phyloP scores from a whole-genome alignment of 1,140 invertebrate species.

The Eulimnadia texana region DNA sequence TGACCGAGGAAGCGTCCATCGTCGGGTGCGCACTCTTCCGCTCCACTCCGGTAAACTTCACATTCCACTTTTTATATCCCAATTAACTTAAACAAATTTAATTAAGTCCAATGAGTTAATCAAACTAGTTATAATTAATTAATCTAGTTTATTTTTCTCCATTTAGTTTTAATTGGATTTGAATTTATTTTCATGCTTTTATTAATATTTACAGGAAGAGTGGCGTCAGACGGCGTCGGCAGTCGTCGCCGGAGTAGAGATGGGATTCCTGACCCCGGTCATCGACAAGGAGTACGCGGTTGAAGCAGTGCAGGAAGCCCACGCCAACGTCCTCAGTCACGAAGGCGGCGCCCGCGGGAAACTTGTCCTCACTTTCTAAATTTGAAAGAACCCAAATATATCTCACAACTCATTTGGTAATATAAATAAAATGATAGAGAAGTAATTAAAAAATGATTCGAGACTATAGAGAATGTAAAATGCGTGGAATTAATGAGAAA shows the following conservation, averaged over 20 bases:
- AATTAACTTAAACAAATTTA: no score
- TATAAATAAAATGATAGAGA: no score
- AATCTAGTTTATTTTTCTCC: no score
- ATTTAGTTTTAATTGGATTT: background rate
- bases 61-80: no score
- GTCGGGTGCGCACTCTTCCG: slow-evolving; percentile 31
- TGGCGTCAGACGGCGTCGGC: slow-evolving; percentile 28
- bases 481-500: no score
- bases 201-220: slow-evolving; percentile 29
- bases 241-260: slow-evolving; percentile 29
- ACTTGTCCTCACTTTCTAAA: slow-evolving; percentile 22
- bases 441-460: no score
- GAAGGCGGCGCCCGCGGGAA: slow-evolving; percentile 26
- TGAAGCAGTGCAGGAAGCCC: slow-evolving; percentile 29
- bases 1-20: slow-evolving; percentile 35
- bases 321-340: slow-evolving; percentile 25
- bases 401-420: background rate
- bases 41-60: slow-evolving; percentile 26
- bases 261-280: slow-evolving; percentile 34
- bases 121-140: no score
- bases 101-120: no score
- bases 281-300: slow-evolving; percentile 33
- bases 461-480: no score
- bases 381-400: background rate
- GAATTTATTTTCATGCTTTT: slow-evolving; percentile 2